Percentiles rank a stretch among this genome's conserved stretches.
phyloP scores from a whole-genome alignment of 2,888 invertebrate genomes.

The Acanthosoma haemorrhoidale region DNA sequence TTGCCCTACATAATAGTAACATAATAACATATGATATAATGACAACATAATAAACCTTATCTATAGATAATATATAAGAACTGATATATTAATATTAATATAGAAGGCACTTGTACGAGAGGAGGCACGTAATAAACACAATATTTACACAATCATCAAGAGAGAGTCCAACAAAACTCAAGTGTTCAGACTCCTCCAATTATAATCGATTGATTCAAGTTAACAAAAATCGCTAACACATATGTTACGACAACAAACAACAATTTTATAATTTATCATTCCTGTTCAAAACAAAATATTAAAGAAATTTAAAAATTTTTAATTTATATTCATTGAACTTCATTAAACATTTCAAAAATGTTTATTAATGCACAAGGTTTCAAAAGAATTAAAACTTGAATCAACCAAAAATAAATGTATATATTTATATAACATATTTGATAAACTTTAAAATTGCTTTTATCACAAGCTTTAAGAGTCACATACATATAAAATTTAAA shows the following conservation, averaged over 20 bases:
- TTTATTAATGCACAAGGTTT: no score
- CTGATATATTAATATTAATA: constrained; percentile 4
- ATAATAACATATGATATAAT: constrained; percentile 5
- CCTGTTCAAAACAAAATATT: background rate
- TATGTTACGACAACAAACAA: background rate
- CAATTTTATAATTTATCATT: background rate
- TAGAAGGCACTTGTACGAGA: constrained; percentile 12
- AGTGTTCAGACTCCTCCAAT: background rate
- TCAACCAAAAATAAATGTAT: constrained; percentile 6
- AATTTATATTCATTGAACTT: no score
- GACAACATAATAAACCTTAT: constrained; percentile 5
- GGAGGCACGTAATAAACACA: constrained; percentile 1
- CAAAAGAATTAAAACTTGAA: background rate
- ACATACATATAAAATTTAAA: constrained; percentile 26
- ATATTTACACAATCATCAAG: background rate
- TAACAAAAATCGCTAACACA: background rate
- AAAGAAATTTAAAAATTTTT: no score
- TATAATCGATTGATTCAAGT: background rate
- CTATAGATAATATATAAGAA: constrained; percentile 12
- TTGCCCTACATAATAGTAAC: constrained; percentile 2
- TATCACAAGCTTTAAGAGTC: constrained; percentile 24
- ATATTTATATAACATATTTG: constrained; percentile 5
- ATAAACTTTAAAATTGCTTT: constrained; percentile 17
- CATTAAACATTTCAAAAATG: no score
- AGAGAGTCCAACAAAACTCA: background rate